Conservation (phyloP, 2,113 vertebrate genomes). For the Esox niger region DNA sequence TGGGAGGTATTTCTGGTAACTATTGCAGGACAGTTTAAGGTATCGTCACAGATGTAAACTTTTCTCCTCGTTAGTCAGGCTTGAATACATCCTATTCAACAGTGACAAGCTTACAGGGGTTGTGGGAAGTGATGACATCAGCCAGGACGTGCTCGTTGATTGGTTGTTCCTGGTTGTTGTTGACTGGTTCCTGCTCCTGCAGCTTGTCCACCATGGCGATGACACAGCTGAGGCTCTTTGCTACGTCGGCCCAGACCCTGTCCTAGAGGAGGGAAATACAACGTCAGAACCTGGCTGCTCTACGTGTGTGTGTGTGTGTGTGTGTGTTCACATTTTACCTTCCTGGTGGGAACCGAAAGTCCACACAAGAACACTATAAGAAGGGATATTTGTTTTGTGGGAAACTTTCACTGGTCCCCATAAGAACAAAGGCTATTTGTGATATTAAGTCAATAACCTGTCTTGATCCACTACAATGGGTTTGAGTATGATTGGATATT, state of each 20-base stretch:
- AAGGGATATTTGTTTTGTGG: no score
- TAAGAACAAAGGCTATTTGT: no score
- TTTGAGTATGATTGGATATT: background rate
- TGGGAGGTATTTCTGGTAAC: no score
- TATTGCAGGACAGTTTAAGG: no score
- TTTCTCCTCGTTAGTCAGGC: no score
- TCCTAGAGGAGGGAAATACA: constrained; percentile 82
- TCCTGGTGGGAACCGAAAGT: no score
- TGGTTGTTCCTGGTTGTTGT: constrained; percentile 48
- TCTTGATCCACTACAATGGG: background rate
- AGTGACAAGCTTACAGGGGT: constrained; percentile 71
- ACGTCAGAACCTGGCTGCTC: constrained; percentile 22
- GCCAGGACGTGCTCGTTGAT: constrained; percentile 64
- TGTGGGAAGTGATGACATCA: constrained; percentile 76
- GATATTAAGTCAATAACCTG: constrained; percentile 3
- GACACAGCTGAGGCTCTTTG: constrained; percentile 91
- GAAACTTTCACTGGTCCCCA: no score
- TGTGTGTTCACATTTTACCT: background rate
- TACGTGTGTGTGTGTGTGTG: constrained; percentile 1
- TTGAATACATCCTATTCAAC: no score
- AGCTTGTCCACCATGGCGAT: constrained; percentile 93
- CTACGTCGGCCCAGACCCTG: constrained; percentile 92
- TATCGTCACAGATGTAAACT: no score
- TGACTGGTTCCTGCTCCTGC: constrained; percentile 74
- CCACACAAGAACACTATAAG: no score